A percentile compares a stretch with the other conserved stretches of the same genome.
Conservation (phyloP, 2,888 invertebrate species). For the Spatulosminthurus flaviceps region DNA sequence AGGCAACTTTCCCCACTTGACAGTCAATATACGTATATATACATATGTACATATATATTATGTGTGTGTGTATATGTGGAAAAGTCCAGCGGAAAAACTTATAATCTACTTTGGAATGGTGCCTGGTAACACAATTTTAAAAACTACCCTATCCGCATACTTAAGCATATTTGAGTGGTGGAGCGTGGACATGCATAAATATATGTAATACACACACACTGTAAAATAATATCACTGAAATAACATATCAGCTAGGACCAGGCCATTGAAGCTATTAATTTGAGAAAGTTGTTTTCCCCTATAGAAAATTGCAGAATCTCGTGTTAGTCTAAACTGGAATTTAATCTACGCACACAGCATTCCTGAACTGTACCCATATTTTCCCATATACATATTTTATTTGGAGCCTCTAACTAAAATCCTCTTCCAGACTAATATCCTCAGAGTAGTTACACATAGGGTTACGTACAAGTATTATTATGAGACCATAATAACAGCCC, state of each 20-base stretch:
- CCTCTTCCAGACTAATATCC: too few species aligned
- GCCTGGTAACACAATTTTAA: not conserved
- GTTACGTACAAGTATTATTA: too few species aligned
- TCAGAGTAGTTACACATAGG: too few species aligned
- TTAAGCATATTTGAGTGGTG: not conserved
- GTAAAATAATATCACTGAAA: not conserved
- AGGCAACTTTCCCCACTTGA: not conserved
- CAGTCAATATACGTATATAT: not conserved
- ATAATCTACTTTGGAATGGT: not conserved
- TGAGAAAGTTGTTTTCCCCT: not conserved
- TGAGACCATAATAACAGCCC: too few species aligned
- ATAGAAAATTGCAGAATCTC: not conserved
- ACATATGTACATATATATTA: too few species aligned
- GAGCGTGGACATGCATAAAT: not conserved
- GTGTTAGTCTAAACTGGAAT: conserved; percentile 18
- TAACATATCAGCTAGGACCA: not conserved
- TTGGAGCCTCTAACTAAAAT: too few species aligned
- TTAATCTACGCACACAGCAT: not conserved
- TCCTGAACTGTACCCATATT: too few species aligned
- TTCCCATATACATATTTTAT: not conserved
- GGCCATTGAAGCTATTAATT: not conserved
- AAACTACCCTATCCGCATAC: not conserved
- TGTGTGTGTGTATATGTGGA: too few species aligned
- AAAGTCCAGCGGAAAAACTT: not conserved
- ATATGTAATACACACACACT: not conserved